Evolutionary conservation across 2,797 vertebrate genomes (phyloP).

Genomic region (Sphenopsis melanotis): DNA sequence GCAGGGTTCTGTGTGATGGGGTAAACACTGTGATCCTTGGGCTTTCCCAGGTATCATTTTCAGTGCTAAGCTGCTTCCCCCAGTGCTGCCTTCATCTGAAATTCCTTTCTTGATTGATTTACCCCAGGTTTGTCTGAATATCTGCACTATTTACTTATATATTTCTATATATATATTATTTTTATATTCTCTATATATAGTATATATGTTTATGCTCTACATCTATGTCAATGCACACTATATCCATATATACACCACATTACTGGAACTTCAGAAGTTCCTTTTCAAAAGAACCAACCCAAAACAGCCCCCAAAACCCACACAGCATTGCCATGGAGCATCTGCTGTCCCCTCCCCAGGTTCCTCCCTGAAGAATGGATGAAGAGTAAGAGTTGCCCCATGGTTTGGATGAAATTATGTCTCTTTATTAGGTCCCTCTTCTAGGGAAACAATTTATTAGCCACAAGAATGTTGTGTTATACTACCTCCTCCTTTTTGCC

Average conservation of each 20-base stretch:
- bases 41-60: not conserved
- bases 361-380: not conserved
- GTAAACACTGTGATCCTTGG: not conserved
- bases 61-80: not conserved
- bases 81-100: not conserved
- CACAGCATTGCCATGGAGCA: not conserved
- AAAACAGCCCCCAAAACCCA: not conserved
- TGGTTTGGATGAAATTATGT: constrained; percentile 45
- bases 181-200: not conserved
- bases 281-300: not conserved
- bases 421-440: constrained; percentile 67
- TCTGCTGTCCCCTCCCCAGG: not conserved
- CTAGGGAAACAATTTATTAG: constrained; percentile 73
- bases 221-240: not conserved
- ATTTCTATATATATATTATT: not conserved
- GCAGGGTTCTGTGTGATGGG: fast-evolving
- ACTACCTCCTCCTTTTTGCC: constrained; percentile 61
- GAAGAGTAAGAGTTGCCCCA: constrained; percentile 1
- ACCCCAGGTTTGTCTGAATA: not conserved
- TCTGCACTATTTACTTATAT: not conserved
- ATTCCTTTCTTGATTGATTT: not conserved
- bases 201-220: fast-evolving
- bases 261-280: not conserved
- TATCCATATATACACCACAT: not conserved
- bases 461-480: constrained; percentile 51